These are phyloP conservation scores for Latrodectus elegans DNA, from an alignment of 2,888 invertebrate species.

Conservation along the genomic window DNA sequence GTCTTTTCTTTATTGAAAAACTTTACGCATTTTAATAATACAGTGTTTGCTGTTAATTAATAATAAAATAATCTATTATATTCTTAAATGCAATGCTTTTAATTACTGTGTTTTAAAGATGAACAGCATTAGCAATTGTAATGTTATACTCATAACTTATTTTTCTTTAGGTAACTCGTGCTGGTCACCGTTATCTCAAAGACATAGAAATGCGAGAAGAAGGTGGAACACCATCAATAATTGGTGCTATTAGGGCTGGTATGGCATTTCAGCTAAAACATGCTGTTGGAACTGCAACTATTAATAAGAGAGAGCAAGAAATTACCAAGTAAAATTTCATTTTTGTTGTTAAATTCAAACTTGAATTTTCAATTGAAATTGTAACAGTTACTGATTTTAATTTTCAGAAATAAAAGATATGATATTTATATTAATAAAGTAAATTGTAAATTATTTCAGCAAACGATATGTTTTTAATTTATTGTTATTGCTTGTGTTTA, in stretches of 20 bases:
- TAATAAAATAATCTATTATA: not conserved
- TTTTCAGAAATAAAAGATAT: too few species aligned
- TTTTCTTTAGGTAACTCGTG: slow-evolving; percentile 49
- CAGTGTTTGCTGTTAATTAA: not conserved
- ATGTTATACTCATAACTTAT: not conserved
- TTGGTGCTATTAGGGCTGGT: slow-evolving; percentile 88
- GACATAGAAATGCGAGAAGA: slow-evolving; percentile 78
- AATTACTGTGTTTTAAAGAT: too few species aligned
- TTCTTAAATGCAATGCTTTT: too few species aligned
- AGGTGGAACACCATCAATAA: slow-evolving; percentile 83
- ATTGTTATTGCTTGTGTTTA: too few species aligned
- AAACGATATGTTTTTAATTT: too few species aligned
- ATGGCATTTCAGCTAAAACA: slow-evolving; percentile 90
- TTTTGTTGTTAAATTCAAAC: not conserved
- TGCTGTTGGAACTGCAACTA: slow-evolving; percentile 83
- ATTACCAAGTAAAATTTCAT: slow-evolving; percentile 70
- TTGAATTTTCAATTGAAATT: not conserved
- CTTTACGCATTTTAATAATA: too few species aligned
- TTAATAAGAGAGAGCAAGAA: slow-evolving; percentile 78
- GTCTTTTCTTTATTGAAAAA: too few species aligned
- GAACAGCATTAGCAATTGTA: not conserved
- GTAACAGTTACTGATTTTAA: too few species aligned
- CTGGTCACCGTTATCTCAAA: slow-evolving; percentile 66
- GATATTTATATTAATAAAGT: too few species aligned
- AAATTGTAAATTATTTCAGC: too few species aligned